These are phyloP conservation scores for Hipparchia sbordonii DNA, from an alignment of 2,888 invertebrate genomes.

Conservation along the genomic window DNA sequence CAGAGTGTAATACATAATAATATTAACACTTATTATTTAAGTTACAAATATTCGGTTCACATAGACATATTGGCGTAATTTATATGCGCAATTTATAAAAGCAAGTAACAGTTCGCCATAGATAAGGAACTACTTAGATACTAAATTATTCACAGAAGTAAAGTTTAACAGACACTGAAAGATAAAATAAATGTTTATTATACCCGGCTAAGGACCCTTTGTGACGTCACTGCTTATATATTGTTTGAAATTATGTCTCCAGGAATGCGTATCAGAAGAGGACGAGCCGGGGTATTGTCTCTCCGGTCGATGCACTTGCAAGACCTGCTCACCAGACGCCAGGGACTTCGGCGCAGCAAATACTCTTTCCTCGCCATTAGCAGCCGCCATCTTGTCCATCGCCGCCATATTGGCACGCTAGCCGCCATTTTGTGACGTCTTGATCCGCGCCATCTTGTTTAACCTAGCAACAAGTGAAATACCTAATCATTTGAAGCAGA, in stretches of 20 bases:
- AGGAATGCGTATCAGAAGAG: slow-evolving; percentile 78
- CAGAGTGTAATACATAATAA: too few species aligned
- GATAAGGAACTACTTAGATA: too few species aligned
- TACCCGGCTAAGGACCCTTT: too few species aligned
- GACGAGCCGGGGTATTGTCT: slow-evolving; percentile 75
- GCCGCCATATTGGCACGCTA: slow-evolving; percentile 61
- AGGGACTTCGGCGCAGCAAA: slow-evolving; percentile 66
- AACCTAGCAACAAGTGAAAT: background rate
- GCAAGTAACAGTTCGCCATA: too few species aligned
- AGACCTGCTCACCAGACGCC: slow-evolving; percentile 71
- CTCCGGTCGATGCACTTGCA: slow-evolving; percentile 72
- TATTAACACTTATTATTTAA: too few species aligned
- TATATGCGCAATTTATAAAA: too few species aligned
- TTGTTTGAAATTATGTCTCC: slow-evolving; percentile 15
- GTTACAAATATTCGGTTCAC: too few species aligned
- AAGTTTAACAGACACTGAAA: too few species aligned
- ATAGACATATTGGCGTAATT: too few species aligned
- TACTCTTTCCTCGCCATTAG: slow-evolving; percentile 50
- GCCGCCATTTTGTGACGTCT: slow-evolving; percentile 39
- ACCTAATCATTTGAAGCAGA: background rate
- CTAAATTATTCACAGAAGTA: too few species aligned
- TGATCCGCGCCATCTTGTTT: slow-evolving; percentile 26
- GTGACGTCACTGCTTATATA: too few species aligned
- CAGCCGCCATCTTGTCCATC: slow-evolving; percentile 52
- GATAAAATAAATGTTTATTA: too few species aligned